Evolutionary conservation across 2,797 vertebrate genomes (phyloP), one percentile per base, ranked within the genome.

Genomic region (Cyprinodon diabolis): DNA sequence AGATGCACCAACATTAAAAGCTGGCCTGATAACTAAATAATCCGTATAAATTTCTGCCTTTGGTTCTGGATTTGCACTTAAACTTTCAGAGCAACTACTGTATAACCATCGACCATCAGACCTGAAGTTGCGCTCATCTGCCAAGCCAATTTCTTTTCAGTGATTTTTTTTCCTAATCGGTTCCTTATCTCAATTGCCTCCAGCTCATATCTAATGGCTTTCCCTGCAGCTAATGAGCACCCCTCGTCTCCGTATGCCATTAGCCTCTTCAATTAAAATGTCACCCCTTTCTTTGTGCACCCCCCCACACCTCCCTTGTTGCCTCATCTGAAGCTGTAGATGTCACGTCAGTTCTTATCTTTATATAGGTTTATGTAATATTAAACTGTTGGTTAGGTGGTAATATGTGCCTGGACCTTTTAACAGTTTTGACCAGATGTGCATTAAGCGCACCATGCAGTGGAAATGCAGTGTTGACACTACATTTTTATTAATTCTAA

Each of bases 241-340:
- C 80, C 84, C 81, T 77, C 72, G 76, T 85, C 84, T 86, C 83
- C 54, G 80, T 72, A 69, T 37, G 30, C 81, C 83, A 90, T 90
- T 91, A 90, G 84, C 90, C 84, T 90, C 71, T 83, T 78, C 87
- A 89, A 90, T 90, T 83, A 86, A 88, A 84, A 80, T 2, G 21
- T 88, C 84, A 89, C 89, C 88, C 76, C 83, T 69, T 60, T 89
- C 80, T 30, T 30, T 30, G 1, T 66, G 73, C 25, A 7, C 45
- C 81, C 75, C 66, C 2, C 69, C 35, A 63, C 74, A 62, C 0
- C 66, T 65, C 83, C 79, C 71, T 77, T 72, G 83, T 76, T 19
- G 25, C 78, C 80, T 78, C 81, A 68, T 86, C 73, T 58, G 40
- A 35, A 82, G 67, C 78, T 73, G 75, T 1, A 56, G 79, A 86